phyloP scores from a whole-genome alignment of 2,113 vertebrate species.

The Cnemophilus loriae region DNA sequence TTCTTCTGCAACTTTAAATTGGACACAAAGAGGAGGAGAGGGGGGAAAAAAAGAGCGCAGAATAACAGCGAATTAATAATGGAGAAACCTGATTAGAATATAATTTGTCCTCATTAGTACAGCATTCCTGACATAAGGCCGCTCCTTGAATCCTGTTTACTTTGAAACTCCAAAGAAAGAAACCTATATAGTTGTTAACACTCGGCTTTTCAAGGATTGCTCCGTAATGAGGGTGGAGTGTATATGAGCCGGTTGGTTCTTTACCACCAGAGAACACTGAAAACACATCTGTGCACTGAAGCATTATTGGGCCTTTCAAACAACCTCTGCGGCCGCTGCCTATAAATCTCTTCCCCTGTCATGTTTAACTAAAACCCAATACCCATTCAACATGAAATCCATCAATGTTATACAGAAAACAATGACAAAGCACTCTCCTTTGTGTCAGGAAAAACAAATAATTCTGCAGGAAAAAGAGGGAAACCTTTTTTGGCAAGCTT shows the following conservation, averaged over 20 bases:
- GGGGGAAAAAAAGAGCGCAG: neutral
- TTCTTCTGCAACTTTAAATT: constrained; percentile 70
- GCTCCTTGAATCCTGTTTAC: constrained; percentile 72
- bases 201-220: constrained; percentile 60
- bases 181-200: constrained; percentile 68
- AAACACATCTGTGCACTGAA: constrained; percentile 61
- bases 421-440: constrained; percentile 87
- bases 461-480: constrained; percentile 66
- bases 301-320: constrained; percentile 80
- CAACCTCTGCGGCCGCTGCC: constrained; percentile 75
- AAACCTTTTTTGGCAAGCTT: constrained; percentile 80
- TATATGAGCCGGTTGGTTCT: constrained; percentile 45
- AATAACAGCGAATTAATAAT: constrained; percentile 72
- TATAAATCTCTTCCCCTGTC: constrained; percentile 85
- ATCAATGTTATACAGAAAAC: constrained; percentile 87
- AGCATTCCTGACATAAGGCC: constrained; percentile 68
- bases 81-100: constrained; percentile 75
- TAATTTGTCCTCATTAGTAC: constrained; percentile 75
- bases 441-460: constrained; percentile 75
- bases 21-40: constrained; percentile 60
- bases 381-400: constrained; percentile 89
- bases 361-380: constrained; percentile 89
- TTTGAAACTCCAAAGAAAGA: constrained; percentile 74
- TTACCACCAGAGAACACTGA: constrained; percentile 57
- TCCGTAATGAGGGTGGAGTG: constrained; percentile 58